A percentile compares a stretch with the other conserved stretches of the same genome.
phyloP scores from a whole-genome alignment of 1,140 invertebrate genomes.

The Plectus sambesii region DNA sequence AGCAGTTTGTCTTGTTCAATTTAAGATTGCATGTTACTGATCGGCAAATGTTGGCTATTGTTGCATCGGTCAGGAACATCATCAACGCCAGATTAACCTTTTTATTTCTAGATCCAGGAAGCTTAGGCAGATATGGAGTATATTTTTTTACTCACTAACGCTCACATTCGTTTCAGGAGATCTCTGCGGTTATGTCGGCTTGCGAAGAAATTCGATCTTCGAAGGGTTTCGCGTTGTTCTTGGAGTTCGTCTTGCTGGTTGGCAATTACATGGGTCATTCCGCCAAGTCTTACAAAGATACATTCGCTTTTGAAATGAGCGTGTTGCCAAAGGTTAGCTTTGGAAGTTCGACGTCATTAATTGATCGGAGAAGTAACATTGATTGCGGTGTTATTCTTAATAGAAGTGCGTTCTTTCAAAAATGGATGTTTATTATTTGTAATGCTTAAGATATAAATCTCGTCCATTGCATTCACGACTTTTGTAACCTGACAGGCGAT shows the following conservation, averaged over 20 bases:
- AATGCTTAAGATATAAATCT: too few species aligned
- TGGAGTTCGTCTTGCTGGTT: slow-evolving; percentile 75
- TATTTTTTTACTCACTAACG: slow-evolving; percentile 2
- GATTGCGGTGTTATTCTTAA: slow-evolving; percentile 7
- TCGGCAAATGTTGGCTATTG: too few species aligned
- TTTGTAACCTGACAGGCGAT: too few species aligned
- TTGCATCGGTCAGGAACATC: too few species aligned
- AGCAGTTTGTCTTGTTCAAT: too few species aligned
- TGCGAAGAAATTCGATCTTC: slow-evolving; percentile 85
- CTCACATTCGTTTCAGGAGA: slow-evolving; percentile 55
- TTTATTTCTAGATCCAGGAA: too few species aligned
- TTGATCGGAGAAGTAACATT: not conserved
- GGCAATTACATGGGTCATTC: slow-evolving; percentile 93
- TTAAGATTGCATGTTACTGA: too few species aligned
- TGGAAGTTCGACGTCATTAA: slow-evolving; percentile 14
- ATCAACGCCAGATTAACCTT: too few species aligned
- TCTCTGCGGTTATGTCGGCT: slow-evolving; percentile 82
- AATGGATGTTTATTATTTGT: too few species aligned
- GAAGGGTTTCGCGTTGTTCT: slow-evolving; percentile 72
- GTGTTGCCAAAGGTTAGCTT: slow-evolving; percentile 73
- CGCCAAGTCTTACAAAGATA: slow-evolving; percentile 64
- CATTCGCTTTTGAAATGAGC: slow-evolving; percentile 89
- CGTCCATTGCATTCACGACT: too few species aligned
- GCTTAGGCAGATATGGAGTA: not conserved
- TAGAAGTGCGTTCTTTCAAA: too few species aligned